These are phyloP conservation scores for Saguinus imperator DNA, from an alignment of 2,113 vertebrate species.

Conservation along the genomic window DNA sequence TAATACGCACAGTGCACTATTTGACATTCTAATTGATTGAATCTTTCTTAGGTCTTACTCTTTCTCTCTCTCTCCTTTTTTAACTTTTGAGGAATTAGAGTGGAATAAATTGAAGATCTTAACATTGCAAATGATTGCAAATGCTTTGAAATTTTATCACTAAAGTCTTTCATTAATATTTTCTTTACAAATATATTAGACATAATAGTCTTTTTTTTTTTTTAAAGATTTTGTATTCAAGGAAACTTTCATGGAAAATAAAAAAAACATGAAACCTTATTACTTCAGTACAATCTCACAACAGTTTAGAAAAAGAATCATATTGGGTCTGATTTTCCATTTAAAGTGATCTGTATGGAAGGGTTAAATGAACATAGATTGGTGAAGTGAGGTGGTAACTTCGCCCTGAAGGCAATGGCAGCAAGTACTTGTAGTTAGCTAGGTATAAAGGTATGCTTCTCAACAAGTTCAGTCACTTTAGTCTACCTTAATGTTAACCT, in stretches of 20 bases:
- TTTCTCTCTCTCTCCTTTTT: neutral
- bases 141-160: slow-evolving; percentile 76
- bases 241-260: slow-evolving; percentile 77
- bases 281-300: slow-evolving; percentile 76
- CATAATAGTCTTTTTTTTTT: neutral
- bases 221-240: slow-evolving; percentile 33
- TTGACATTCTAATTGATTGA: slow-evolving; percentile 61
- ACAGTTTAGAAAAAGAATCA: slow-evolving; percentile 64
- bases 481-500: slow-evolving; percentile 66
- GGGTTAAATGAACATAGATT: slow-evolving; percentile 66
- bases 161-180: slow-evolving; percentile 49
- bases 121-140: slow-evolving; percentile 63
- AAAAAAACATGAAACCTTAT: slow-evolving; percentile 83
- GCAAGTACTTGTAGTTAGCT: slow-evolving; percentile 66
- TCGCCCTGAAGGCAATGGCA: slow-evolving; percentile 69
- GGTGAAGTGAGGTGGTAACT: slow-evolving; percentile 71
- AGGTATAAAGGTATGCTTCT: slow-evolving; percentile 75
- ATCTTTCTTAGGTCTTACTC: slow-evolving; percentile 65
- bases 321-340: slow-evolving; percentile 3
- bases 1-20: slow-evolving; percentile 22
- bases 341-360: slow-evolving; percentile 42
- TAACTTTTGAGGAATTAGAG: slow-evolving; percentile 33
- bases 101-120: slow-evolving; percentile 61
- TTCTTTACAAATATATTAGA: slow-evolving; percentile 68
- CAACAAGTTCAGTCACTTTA: slow-evolving; percentile 76